These are phyloP conservation scores for Esox lucius DNA, from an alignment of 2,797 vertebrate species.

Conservation along the genomic window DNA sequence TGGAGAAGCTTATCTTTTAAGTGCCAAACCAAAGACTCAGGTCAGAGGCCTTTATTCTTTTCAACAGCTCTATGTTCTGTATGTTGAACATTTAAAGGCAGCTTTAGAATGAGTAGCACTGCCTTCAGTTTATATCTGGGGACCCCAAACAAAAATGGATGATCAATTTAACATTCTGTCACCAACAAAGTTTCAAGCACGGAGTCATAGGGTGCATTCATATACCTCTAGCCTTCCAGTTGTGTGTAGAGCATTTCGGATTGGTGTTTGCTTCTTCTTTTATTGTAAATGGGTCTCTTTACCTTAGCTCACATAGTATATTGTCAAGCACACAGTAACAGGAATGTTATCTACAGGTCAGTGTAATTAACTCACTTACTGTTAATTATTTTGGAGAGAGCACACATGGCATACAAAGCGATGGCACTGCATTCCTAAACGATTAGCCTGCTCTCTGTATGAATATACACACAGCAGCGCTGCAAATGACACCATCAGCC, in stretches of 20 bases:
- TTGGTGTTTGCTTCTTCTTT: slow-evolving; percentile 12
- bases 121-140: neutral
- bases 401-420: slow-evolving; percentile 42
- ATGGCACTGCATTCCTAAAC: slow-evolving; percentile 17
- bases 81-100: neutral
- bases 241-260: neutral
- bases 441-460: slow-evolving; percentile 27
- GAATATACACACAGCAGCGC: slow-evolving; percentile 61
- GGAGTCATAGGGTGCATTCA: neutral
- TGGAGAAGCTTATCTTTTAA: slow-evolving; percentile 17
- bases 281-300: slow-evolving; percentile 45
- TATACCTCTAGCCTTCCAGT: neutral
- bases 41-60: slow-evolving; percentile 7
- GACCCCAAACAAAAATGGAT: neutral
- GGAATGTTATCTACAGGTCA: slow-evolving; percentile 31
- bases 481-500: slow-evolving; percentile 52
- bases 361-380: slow-evolving; percentile 36
- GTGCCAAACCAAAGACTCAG: slow-evolving; percentile 41
- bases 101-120: neutral
- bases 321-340: slow-evolving; percentile 25
- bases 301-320: slow-evolving; percentile 46
- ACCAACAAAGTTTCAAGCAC: neutral
- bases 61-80: neutral
- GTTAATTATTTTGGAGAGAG: slow-evolving; percentile 46
- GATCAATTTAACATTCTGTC: neutral